A percentile compares a stretch with the other conserved stretches of the same genome.
Evolutionary conservation across 2,888 invertebrate species (phyloP).

Genomic region (Nephrotoma appendiculata): DNA sequence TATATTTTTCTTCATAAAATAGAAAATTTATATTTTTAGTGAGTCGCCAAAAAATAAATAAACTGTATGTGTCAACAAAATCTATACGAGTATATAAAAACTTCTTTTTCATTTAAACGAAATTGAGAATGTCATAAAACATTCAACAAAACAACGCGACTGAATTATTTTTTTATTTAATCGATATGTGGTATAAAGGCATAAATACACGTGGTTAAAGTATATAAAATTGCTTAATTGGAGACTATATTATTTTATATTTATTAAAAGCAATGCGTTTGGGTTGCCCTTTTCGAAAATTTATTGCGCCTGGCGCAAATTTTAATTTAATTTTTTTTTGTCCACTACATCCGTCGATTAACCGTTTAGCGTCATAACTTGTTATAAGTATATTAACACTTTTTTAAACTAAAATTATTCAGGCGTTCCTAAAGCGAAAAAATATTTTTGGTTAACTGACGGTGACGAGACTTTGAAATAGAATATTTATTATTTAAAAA

Average conservation of each 20-base stretch:
- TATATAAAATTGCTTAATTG: not conserved
- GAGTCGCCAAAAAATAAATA: not conserved
- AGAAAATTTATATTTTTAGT: not conserved
- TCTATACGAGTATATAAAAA: not conserved
- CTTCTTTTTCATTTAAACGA: not conserved
- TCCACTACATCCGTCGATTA: not conserved
- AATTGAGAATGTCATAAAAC: not conserved
- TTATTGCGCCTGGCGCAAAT: not conserved
- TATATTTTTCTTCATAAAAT: not conserved
- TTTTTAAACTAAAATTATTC: not conserved
- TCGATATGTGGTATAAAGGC: not conserved
- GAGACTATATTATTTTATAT: not conserved
- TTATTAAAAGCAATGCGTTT: not conserved
- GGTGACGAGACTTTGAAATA: not conserved
- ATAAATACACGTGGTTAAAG: not conserved
- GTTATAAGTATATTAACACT: not conserved
- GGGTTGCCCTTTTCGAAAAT: not conserved
- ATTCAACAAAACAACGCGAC: not conserved
- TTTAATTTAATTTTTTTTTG: not conserved
- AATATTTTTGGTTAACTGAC: not conserved
- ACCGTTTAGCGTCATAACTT: not conserved
- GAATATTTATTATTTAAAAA: not conserved
- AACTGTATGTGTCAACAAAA: not conserved
- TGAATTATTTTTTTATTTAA: not conserved
- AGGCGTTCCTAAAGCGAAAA: not conserved